These are phyloP conservation scores for Craseonycteris thonglongyai DNA, from an alignment of 2,113 vertebrate species.

Conservation along the genomic window DNA sequence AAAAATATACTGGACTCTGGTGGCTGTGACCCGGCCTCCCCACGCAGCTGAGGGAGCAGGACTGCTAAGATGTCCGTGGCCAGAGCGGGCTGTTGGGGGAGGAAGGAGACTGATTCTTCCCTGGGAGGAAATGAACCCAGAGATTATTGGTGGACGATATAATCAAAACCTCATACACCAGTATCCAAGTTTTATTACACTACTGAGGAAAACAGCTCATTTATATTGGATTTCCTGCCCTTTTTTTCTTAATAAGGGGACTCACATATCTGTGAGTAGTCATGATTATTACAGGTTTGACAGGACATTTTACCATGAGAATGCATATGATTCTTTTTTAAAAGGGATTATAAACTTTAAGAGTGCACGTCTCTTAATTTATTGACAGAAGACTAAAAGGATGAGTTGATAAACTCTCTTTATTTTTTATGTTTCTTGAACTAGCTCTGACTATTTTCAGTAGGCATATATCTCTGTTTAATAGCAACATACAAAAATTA, in stretches of 20 bases:
- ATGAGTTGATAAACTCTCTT: slow-evolving; percentile 43
- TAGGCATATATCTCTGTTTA: slow-evolving; percentile 66
- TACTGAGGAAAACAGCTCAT: slow-evolving; percentile 72
- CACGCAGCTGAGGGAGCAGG: not conserved
- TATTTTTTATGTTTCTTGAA: slow-evolving; percentile 51
- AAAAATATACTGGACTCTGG: slow-evolving; percentile 56
- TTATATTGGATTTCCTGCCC: slow-evolving; percentile 73
- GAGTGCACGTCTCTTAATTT: slow-evolving; percentile 44
- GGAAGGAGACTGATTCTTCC: slow-evolving; percentile 35
- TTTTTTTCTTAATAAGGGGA: slow-evolving; percentile 66
- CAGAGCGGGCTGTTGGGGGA: not conserved
- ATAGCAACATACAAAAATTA: slow-evolving; percentile 67
- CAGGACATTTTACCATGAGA: slow-evolving; percentile 35
- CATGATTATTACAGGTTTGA: slow-evolving; percentile 45
- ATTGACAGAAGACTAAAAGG: slow-evolving; percentile 42
- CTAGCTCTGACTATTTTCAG: slow-evolving; percentile 55
- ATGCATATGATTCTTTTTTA: not conserved
- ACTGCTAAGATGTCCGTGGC: slow-evolving; percentile 42
- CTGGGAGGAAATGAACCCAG: slow-evolving; percentile 63
- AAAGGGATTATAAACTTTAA: not conserved
- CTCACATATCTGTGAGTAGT: slow-evolving; percentile 69
- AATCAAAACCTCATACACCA: slow-evolving; percentile 71
- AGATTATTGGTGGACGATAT: slow-evolving; percentile 71
- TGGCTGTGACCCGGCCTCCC: slow-evolving; percentile 24
- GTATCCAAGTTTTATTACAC: slow-evolving; percentile 68